Evolutionary conservation across 2,888 invertebrate species (phyloP).

Genomic region (Campopleginae sp.): DNA sequence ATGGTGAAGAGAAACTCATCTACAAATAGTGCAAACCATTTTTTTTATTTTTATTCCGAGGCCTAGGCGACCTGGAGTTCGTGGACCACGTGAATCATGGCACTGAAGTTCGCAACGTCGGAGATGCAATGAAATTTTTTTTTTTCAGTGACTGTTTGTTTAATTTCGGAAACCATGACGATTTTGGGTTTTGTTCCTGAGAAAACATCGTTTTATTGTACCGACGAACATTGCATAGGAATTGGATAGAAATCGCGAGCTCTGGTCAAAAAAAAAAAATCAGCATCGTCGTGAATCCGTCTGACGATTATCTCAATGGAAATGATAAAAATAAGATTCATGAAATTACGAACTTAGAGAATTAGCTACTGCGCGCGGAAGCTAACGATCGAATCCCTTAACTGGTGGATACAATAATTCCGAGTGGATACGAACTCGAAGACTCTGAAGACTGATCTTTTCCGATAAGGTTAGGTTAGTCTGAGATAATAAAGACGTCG

Average conservation of each 20-base stretch:
- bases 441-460: background rate
- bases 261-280: no score
- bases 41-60: background rate
- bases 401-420: background rate
- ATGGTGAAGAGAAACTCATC: background rate
- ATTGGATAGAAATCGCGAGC: no score
- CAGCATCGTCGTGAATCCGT: background rate
- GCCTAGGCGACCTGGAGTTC: background rate
- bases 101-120: no score
- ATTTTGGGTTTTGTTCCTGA: no score
- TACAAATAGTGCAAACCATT: constrained; percentile 19
- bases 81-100: background rate
- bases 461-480: background rate
- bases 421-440: background rate
- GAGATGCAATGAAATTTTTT: no score
- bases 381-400: background rate
- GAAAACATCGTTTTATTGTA: no score
- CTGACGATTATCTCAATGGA: background rate
- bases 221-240: no score
- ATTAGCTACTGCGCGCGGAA: background rate
- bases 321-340: background rate
- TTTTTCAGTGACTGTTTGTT: no score
- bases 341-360: background rate
- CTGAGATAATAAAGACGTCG: constrained; percentile 18
- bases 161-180: no score